phyloP scores from a whole-genome alignment of 2,113 vertebrate genomes.

The Scortum barcoo region DNA sequence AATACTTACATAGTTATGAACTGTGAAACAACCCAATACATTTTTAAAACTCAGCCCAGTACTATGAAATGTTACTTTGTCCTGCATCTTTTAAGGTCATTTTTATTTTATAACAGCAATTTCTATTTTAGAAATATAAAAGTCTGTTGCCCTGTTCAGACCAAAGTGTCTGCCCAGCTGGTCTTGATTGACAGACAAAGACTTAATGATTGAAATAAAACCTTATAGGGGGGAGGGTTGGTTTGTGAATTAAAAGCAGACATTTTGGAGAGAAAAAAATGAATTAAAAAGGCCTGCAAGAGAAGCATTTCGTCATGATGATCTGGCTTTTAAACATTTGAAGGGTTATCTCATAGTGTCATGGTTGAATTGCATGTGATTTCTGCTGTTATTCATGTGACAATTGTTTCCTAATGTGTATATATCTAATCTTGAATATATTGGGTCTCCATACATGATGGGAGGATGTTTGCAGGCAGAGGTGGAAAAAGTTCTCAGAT shows the following conservation, averaged over 20 bases:
- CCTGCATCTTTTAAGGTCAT: neutral
- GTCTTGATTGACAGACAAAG: neutral
- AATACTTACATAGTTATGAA: too few relatives aligned
- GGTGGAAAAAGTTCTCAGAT: too few relatives aligned
- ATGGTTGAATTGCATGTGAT: neutral
- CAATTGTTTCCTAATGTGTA: neutral
- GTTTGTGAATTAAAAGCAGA: neutral
- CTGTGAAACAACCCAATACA: neutral
- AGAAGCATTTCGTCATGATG: neutral
- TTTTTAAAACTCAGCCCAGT: neutral
- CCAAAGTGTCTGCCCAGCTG: slow-evolving; percentile 1
- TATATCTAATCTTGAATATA: neutral
- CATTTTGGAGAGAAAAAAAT: too few relatives aligned
- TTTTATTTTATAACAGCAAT: neutral
- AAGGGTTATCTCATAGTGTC: neutral
- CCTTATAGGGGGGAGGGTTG: neutral
- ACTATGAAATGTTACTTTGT: neutral
- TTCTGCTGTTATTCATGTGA: neutral
- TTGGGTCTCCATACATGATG: neutral
- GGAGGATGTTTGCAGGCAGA: too few relatives aligned
- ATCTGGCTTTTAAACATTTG: neutral
- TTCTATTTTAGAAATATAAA: neutral
- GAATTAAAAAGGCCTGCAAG: neutral
- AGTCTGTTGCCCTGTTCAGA: neutral
- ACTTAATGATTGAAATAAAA: neutral